Base-by-base conservation (phyloP, 2,113 vertebrate species). In the Hipposideros armiger region DNA sequence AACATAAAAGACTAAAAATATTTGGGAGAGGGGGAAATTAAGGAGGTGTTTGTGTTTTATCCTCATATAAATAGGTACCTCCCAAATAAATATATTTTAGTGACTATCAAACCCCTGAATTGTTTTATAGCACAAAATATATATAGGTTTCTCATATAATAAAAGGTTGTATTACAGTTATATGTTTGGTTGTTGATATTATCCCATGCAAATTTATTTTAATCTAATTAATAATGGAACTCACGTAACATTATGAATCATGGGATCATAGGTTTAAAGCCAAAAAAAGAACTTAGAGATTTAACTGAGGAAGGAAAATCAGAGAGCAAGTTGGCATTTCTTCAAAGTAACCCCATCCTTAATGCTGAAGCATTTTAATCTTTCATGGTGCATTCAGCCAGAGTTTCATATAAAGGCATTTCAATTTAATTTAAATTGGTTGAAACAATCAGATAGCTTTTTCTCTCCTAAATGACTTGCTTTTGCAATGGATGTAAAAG, bases 371-470 rank as follows among this genome's bases (percentile, higher is more conserved):
- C 24, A 40, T 32, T 40, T 92, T 88, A 42, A 91, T 82, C 56
- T 88, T 92, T 87, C 40, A n/a, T 13, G 93, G 24, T 26, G 32
- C 58, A 73, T 88, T 97, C 58, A 93, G 36, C 54, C 14, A 45
- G 32, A 40, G 30, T 66, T 94, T 92, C 64, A 52, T 67, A 92
- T 26, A 67, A 95, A 90, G 45, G 13, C 90, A 95, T 97, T 97
- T 96, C 81, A 94, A 91, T 96, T 97, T 78, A 93, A 93, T 96
- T 92, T 96, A 96, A 97, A 96, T 94, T 93, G 90, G 62, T 62
- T 90, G n/a, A 92, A 97, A 96, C 82, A 97, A 96, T 97, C 81
- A 95, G 83, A 88, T 70, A 93, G 64, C 47, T 74, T 96, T 94
- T 92, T 97, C 67, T 97, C 64, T 83, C 64, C 32, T 97, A 95